These are phyloP conservation scores for Epinephelus moara DNA, from an alignment of 2,113 vertebrate species.

Conservation along the genomic window DNA sequence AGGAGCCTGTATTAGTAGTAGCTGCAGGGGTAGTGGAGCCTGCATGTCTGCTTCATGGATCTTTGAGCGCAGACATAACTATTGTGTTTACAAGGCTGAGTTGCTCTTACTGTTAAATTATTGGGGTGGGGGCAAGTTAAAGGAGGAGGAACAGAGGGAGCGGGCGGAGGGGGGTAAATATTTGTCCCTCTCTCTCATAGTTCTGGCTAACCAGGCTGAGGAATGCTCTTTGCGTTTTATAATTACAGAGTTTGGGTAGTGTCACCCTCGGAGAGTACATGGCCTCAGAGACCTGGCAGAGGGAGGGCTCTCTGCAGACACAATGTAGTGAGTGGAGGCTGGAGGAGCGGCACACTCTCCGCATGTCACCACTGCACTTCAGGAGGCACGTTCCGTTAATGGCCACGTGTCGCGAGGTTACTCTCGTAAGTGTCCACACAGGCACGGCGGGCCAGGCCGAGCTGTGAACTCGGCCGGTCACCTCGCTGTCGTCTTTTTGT, in stretches of 20 bases:
- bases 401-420: constrained; percentile 18
- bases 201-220: constrained; percentile 83
- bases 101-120: constrained; percentile 85
- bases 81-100: constrained; percentile 86
- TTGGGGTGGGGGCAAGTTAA: constrained; percentile 72
- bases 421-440: constrained; percentile 9
- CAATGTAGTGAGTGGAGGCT: not conserved
- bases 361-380: constrained; percentile 23
- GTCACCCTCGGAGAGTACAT: constrained; percentile 76
- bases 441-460: constrained; percentile 4
- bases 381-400: constrained; percentile 32
- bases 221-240: constrained; percentile 79
- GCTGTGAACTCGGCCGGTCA: constrained; percentile 34
- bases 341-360: constrained; percentile 17
- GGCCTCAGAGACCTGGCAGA: constrained; percentile 65
- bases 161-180: constrained; percentile 66
- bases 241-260: constrained; percentile 81
- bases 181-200: constrained; percentile 79
- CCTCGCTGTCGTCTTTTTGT: not conserved
- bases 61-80: constrained; percentile 83
- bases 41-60: constrained; percentile 84
- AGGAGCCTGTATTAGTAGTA: constrained; percentile 57
- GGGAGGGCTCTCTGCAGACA: constrained; percentile 22
- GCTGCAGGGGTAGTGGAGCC: constrained; percentile 81
- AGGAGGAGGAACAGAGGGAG: constrained; percentile 60